These are phyloP conservation scores for Cossypha niveicapilla DNA, from an alignment of 2,797 vertebrate genomes.

Conservation along the genomic window DNA sequence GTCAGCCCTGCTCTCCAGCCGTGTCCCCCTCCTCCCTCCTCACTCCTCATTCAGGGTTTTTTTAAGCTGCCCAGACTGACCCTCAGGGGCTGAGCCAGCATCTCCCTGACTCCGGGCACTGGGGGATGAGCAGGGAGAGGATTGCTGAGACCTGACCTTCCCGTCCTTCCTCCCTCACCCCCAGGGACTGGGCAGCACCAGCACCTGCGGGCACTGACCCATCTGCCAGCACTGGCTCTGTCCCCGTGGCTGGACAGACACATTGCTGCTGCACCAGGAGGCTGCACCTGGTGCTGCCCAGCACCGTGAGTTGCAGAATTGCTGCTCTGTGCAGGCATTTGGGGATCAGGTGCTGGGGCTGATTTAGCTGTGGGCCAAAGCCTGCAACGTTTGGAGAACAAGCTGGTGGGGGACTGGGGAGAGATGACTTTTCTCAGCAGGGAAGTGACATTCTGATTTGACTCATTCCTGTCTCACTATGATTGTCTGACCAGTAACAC, in stretches of 20 bases:
- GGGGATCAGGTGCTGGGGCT: background rate
- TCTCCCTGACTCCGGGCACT: background rate
- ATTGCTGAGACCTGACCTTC: background rate
- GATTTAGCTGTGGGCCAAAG: background rate
- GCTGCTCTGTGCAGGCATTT: background rate
- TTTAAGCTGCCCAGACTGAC: background rate
- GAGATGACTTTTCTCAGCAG: background rate
- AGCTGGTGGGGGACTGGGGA: background rate
- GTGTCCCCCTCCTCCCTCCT: background rate
- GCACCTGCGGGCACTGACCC: background rate
- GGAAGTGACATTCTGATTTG: conserved; percentile 3
- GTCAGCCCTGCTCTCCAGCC: background rate
- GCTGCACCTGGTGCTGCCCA: background rate
- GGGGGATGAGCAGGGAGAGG: background rate
- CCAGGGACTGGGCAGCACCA: background rate
- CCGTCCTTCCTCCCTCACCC: background rate
- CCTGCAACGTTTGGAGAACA: background rate
- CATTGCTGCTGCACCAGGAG: background rate
- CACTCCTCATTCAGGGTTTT: background rate
- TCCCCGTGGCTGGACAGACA: background rate
- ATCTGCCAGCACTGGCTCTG: background rate
- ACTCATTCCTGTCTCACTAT: background rate
- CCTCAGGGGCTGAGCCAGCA: background rate
- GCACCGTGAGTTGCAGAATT: background rate
- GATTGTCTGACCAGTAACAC: background rate